Evolutionary conservation across 2,888 invertebrate species (phyloP).

Genomic region (Drosophila koepferae): DNA sequence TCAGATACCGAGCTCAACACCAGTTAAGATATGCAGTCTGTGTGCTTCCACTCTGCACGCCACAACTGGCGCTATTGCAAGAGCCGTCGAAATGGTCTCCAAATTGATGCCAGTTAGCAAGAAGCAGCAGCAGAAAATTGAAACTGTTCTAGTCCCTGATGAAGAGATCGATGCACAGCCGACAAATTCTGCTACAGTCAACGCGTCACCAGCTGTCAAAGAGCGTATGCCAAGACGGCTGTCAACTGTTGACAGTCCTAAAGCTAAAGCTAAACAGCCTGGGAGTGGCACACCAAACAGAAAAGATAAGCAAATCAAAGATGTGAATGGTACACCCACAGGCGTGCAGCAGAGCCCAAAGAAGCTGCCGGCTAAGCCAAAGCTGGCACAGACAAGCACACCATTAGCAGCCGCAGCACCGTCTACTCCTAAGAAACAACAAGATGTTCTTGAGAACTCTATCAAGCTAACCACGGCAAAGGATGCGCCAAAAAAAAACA

Average conservation of each 20-base stretch:
- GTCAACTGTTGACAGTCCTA: not conserved
- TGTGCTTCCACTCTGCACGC: conserved; percentile 42
- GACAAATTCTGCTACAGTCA: no score
- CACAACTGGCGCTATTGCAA: conserved; percentile 28
- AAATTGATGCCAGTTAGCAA: not conserved
- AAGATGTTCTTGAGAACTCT: conserved; percentile 16
- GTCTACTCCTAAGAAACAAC: conserved; percentile 1
- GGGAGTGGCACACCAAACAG: not conserved
- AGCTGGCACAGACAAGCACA: not conserved
- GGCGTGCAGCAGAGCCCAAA: not conserved
- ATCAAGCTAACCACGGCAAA: conserved; percentile 43
- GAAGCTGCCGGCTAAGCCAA: conserved; percentile 1
- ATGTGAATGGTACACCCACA: not conserved
- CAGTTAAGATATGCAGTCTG: conserved; percentile 51
- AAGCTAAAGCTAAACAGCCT: not conserved
- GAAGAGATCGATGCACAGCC: not conserved
- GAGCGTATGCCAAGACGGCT: not conserved
- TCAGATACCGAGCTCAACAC: conserved; percentile 35
- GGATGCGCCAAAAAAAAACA: conserved; percentile 21
- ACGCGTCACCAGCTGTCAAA: not conserved
- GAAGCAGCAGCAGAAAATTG: not conserved
- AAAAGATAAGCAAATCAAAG: not conserved
- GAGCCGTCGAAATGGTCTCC: conserved; percentile 22
- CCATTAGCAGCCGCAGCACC: not conserved
- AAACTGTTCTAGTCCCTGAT: not conserved